Evolutionary conservation across 2,888 invertebrate genomes (phyloP).

Genomic region (Tyria jacobaeae): DNA sequence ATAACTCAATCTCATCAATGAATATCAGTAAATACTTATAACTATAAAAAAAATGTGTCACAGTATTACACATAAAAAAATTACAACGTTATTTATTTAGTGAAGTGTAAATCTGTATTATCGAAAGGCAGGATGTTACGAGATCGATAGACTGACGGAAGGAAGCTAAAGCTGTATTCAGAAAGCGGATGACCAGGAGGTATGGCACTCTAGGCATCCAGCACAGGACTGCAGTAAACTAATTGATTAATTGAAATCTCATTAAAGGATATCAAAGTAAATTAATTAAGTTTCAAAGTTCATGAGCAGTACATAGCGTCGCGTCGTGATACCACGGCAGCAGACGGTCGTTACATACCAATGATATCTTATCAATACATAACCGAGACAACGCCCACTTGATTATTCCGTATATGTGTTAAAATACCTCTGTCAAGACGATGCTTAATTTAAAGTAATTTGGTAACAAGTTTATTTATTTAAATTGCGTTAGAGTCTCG

Average conservation of each 20-base stretch:
- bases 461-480: neutral
- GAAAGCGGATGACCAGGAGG: too few relatives aligned
- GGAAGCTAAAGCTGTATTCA: too few relatives aligned
- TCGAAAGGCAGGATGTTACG: too few relatives aligned
- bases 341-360: neutral
- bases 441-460: neutral
- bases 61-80: neutral
- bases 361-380: neutral
- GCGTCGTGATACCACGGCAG: neutral
- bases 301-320: neutral
- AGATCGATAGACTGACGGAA: too few relatives aligned
- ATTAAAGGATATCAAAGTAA: too few relatives aligned
- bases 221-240: too few relatives aligned
- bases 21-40: too few relatives aligned
- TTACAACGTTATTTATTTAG: neutral
- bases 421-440: neutral
- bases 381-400: neutral
- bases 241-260: too few relatives aligned
- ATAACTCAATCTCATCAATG: too few relatives aligned
- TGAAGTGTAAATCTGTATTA: constrained; percentile 2
- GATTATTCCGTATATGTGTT: neutral
- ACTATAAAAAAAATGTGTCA: too few relatives aligned
- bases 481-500: too few relatives aligned
- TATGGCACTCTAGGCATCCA: too few relatives aligned
- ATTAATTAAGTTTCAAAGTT: neutral